Percentiles rank a stretch among this genome's conserved stretches.
These are phyloP conservation scores for Griposia aprilina DNA, from an alignment of 2,888 invertebrate species.

Conservation along the genomic window DNA sequence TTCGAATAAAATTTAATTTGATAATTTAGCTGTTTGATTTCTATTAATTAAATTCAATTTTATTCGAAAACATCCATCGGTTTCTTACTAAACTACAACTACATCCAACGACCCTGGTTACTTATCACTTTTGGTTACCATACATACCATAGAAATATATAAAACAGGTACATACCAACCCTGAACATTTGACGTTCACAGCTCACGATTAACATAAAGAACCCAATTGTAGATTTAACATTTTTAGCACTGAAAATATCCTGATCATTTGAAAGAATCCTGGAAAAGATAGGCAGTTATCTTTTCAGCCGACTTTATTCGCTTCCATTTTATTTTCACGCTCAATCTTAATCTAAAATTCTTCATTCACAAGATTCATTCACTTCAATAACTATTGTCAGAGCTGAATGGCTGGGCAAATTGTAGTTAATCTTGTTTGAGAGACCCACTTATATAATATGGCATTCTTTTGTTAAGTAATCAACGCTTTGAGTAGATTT, in stretches of 20 bases:
- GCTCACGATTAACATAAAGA: background rate
- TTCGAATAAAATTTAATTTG: too few relatives aligned
- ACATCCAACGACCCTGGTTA: too few relatives aligned
- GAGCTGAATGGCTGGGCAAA: slow-evolving; percentile 58
- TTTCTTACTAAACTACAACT: too few relatives aligned
- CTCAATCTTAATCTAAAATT: slow-evolving; percentile 48
- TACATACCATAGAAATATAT: too few relatives aligned
- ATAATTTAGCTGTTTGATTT: too few relatives aligned
- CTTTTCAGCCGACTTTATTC: slow-evolving; percentile 17
- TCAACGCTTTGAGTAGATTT: slow-evolving; percentile 43
- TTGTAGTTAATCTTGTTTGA: slow-evolving; percentile 59
- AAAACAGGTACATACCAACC: too few relatives aligned
- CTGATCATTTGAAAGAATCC: background rate
- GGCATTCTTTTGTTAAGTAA: slow-evolving; percentile 52
- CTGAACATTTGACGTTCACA: background rate
- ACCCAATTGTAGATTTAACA: background rate
- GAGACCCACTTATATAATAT: slow-evolving; percentile 53
- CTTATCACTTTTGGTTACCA: too few relatives aligned
- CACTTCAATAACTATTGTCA: slow-evolving; percentile 61
- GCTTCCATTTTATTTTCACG: slow-evolving; percentile 24
- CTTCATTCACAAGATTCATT: slow-evolving; percentile 51
- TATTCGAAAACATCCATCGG: too few relatives aligned
- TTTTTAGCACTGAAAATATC: background rate
- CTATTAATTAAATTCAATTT: too few relatives aligned
- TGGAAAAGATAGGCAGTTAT: background rate